These are phyloP conservation scores for Acanthacorydalis orientalis DNA, from an alignment of 2,888 invertebrate species.

Conservation along the genomic window DNA sequence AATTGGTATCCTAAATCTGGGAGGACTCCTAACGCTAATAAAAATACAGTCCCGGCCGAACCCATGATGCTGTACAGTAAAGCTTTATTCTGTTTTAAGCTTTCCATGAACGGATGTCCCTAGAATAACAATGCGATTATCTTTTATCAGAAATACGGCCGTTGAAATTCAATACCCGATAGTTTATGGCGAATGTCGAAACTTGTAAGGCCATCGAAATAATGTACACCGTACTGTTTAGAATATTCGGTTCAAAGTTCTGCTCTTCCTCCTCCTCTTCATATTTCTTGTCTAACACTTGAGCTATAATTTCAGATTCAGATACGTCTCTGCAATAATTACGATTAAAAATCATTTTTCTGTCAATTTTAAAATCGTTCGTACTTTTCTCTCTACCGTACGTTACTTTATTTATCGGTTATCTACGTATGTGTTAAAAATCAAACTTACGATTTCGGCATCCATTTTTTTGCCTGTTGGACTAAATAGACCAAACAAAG, in stretches of 20 bases:
- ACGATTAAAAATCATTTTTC: background rate
- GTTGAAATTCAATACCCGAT: constrained; percentile 52
- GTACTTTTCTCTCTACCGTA: no score
- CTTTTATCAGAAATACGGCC: background rate
- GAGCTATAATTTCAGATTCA: constrained; percentile 1
- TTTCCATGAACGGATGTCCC: constrained; percentile 99
- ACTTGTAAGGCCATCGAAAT: constrained; percentile 95
- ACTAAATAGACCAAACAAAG: constrained; percentile 78
- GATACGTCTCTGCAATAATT: constrained; percentile 33
- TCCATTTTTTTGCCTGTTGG: constrained; percentile 53
- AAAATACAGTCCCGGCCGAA: constrained; percentile 67
- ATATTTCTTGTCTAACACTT: constrained; percentile 4
- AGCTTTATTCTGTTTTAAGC: constrained; percentile 78
- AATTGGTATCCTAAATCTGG: constrained; percentile 80
- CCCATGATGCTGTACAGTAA: constrained; percentile 78
- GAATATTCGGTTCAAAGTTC: constrained; percentile 79
- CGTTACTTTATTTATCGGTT: no score
- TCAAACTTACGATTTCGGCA: constrained; percentile 46
- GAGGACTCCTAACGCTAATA: constrained; percentile 67
- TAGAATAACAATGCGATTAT: constrained; percentile 24
- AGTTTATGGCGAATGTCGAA: constrained; percentile 97
- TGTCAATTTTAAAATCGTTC: no score
- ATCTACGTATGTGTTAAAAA: no score
- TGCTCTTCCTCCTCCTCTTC: constrained; percentile 54
- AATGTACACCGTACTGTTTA: constrained; percentile 97